Percentiles rank a stretch among this genome's conserved stretches.
phyloP scores from a whole-genome alignment of 2,113 vertebrate species.

The Sclerurus mexicanus region DNA sequence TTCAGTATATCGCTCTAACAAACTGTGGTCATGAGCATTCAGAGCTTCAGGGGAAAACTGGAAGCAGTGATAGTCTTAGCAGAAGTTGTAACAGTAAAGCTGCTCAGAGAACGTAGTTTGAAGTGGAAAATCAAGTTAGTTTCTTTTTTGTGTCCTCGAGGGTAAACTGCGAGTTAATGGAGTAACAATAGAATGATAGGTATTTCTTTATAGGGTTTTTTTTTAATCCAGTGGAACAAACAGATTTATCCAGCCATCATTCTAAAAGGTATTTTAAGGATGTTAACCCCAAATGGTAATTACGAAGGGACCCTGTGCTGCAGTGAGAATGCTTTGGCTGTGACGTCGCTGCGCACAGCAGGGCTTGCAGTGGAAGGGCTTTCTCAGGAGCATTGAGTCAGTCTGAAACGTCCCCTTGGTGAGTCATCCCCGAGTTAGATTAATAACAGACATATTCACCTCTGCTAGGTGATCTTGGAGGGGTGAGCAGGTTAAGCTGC shows the following conservation, averaged over 20 bases:
- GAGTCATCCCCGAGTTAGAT: background rate
- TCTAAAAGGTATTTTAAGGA: conserved; percentile 11
- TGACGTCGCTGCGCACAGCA: background rate
- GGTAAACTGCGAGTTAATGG: background rate
- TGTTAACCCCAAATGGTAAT: background rate
- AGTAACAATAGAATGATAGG: background rate
- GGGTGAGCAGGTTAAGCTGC: background rate
- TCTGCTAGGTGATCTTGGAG: background rate
- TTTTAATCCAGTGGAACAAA: background rate
- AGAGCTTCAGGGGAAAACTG: conserved; percentile 6
- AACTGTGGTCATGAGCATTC: background rate
- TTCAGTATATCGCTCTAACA: conserved; percentile 3
- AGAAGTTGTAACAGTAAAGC: conserved; percentile 33
- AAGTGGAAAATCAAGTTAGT: conserved; percentile 29
- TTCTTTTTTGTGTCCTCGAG: conserved; percentile 4
- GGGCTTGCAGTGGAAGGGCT: background rate
- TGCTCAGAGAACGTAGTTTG: background rate
- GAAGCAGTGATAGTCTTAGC: conserved; percentile 17
- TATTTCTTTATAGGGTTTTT: conserved; percentile 7
- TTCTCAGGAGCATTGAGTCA: background rate
- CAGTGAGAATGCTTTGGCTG: background rate
- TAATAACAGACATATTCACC: background rate
- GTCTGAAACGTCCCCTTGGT: background rate
- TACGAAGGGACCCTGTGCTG: background rate
- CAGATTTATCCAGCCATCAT: background rate